Base-by-base conservation (phyloP, 2,888 invertebrate species). In the Sarcophaga subvicina region DNA sequence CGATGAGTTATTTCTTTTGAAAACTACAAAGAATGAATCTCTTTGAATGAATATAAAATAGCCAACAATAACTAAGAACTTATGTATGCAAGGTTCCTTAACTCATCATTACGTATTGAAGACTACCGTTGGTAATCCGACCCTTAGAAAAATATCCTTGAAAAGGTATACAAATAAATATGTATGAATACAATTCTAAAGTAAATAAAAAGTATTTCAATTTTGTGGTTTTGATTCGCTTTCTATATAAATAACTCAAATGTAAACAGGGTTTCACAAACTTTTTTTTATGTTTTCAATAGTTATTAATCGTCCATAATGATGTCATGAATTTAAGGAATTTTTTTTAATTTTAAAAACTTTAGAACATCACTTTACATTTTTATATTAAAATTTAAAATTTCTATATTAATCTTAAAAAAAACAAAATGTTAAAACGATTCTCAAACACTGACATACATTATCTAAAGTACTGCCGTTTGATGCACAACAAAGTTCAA, bases 1-100 rank as follows among this genome's bases (percentile, higher is more conserved):
- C 4, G 14, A 70, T 47, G 22, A 45, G 25, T n/a, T 47, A 25
- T 78, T 78, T 69, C n/a, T 17, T 22, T 11, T 8, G n/a, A 78
- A 62, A 70, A 25, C 20, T 25, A 45, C 14, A 62, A 45, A 47
- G 14, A 8, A 45, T 11, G 47, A 45, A 47, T 67, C 69, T 11
- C 67, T 60, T 60, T 77, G 45, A 78, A 70, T 63, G n/a, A 79
- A 79, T 79, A 71, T 63, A 71, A 70, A 79, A 70, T 79, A 10
- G 37, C 70, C n/a, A 71, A 37, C 63, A 63, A n/a, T 49, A 37
- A 37, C 37, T 3, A 8, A 2, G 0, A 37, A 37, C 37, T 37
- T 37, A 37, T 37, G 37, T 37, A 37, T 37, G 37, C 37, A 37
- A 37, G 37, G 2, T 37, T 8, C 37, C 10, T 37, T 37, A 37